Conservation (phyloP, 2,888 invertebrate genomes). For the Brachyptera risi region DNA sequence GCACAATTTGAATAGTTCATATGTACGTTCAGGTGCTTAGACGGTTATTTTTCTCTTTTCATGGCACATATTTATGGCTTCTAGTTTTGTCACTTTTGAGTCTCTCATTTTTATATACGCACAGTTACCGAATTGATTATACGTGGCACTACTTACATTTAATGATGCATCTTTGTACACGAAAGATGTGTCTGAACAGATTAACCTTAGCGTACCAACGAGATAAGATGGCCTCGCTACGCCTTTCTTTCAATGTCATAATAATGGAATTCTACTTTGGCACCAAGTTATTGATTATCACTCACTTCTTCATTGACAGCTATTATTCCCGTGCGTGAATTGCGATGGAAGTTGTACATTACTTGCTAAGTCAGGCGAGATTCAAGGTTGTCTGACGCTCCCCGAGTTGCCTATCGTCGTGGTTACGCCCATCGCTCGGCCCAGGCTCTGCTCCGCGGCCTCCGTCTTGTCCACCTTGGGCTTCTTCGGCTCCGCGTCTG, state of each 20-base stretch:
- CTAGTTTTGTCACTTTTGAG: conserved; percentile 1
- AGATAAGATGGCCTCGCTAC: background rate
- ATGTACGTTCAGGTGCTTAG: conserved; percentile 19
- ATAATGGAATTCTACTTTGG: conserved; percentile 14
- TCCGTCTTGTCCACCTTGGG: conserved; percentile 48
- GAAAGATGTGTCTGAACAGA: background rate
- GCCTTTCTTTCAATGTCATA: background rate
- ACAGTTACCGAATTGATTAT: background rate
- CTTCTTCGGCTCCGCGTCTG: conserved; percentile 74
- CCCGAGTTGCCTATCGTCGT: background rate
- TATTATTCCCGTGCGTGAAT: background rate
- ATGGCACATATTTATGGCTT: background rate
- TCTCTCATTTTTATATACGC: background rate
- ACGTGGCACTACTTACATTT: conserved; percentile 5
- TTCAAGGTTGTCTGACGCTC: background rate
- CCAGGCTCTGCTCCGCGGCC: conserved; percentile 29
- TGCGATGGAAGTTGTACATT: too few relatives aligned
- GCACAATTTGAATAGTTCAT: conserved; percentile 26
- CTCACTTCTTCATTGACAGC: conserved; percentile 7
- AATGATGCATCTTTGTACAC: background rate
- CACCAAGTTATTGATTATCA: conserved; percentile 17
- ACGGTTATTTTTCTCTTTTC: conserved; percentile 11
- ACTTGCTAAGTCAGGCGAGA: too few relatives aligned
- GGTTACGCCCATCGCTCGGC: conserved; percentile 28
- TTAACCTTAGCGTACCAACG: background rate